phyloP scores from a whole-genome alignment of 2,888 invertebrate genomes.

The Gastracanthus pulcherrimus region DNA sequence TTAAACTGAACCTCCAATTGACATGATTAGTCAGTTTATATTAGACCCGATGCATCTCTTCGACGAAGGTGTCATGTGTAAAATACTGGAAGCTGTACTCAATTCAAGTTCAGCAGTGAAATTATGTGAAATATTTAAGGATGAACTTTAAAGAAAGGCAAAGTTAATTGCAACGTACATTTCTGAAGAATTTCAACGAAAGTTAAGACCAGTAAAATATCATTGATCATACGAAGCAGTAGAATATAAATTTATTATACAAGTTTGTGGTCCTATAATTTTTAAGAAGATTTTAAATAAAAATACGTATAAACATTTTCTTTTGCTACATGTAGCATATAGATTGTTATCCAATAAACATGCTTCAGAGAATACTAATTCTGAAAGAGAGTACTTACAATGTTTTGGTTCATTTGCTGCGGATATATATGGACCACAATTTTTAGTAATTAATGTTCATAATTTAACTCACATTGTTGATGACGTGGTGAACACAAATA shows the following conservation, averaged over 20 bases:
- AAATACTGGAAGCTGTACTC: conserved; percentile 14
- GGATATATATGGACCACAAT: not conserved
- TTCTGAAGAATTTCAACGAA: not conserved
- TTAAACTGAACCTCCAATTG: not conserved
- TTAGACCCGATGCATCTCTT: conserved; percentile 25
- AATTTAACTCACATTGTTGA: not conserved
- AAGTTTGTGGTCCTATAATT: not conserved
- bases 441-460: not conserved
- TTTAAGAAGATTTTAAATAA: not conserved
- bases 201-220: not conserved
- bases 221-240: conserved; percentile 2
- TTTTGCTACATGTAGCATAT: not conserved
- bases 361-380: not conserved
- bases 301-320: not conserved
- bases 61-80: not conserved
- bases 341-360: not conserved
- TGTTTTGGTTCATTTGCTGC: not conserved
- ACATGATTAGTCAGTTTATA: not conserved
- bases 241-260: not conserved
- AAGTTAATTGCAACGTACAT: not conserved
- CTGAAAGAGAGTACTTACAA: not conserved
- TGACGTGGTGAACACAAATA: not conserved
- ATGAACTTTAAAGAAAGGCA: not conserved
- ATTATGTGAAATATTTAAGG: not conserved
- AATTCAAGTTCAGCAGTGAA: not conserved